Evolutionary conservation across 2,888 invertebrate genomes (phyloP).

Genomic region (Conops quadrifasciatus): DNA sequence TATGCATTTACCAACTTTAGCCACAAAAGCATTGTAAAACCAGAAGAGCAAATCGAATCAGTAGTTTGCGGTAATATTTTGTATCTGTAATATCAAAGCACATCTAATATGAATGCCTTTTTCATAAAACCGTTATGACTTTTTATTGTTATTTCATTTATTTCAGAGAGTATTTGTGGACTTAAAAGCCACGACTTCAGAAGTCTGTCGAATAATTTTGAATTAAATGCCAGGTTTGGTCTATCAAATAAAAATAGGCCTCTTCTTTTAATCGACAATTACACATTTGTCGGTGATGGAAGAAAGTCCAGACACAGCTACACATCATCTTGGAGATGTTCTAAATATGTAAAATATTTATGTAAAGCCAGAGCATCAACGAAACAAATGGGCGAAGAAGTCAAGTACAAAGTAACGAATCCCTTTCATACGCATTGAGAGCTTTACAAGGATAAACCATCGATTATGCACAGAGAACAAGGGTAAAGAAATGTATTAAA

Average conservation of each 20-base stretch:
- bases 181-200: constrained; percentile 31
- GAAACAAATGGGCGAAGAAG: constrained; percentile 45
- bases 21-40: no score
- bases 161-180: background rate
- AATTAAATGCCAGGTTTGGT: constrained; percentile 43
- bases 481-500: no score
- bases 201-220: constrained; percentile 43
- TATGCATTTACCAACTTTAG: no score
- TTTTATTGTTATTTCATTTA: background rate
- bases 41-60: no score
- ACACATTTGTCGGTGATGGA: constrained; percentile 44
- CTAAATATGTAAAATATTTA: constrained; percentile 44
- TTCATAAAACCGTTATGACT: no score
- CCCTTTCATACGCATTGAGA: constrained; percentile 46
- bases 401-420: constrained; percentile 51
- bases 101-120: no score
- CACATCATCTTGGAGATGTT: constrained; percentile 49
- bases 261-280: constrained; percentile 42
- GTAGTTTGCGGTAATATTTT: no score
- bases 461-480: no score
- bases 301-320: constrained; percentile 42
- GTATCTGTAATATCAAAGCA: no score
- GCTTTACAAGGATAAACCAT: no score
- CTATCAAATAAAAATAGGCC: constrained; percentile 45
- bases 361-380: constrained; percentile 50